Conservation (phyloP, 2,888 invertebrate species). For the Agriopis leucophaearia region DNA sequence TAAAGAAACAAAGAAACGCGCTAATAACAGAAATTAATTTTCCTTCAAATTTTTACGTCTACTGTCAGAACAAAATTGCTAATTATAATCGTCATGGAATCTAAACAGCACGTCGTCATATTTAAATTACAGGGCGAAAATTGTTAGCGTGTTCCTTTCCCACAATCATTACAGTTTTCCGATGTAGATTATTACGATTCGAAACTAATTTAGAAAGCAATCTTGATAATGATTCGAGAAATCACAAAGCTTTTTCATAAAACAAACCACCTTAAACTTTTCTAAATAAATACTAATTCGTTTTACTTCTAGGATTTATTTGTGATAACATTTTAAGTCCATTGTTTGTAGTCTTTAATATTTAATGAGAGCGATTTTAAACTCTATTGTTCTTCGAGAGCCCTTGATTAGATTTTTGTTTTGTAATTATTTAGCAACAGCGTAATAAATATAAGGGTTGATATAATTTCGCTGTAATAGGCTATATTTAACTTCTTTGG, state of each 20-base stretch:
- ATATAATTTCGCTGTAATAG: conserved; percentile 38
- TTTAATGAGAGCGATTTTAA: conserved; percentile 13
- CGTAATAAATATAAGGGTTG: conserved; percentile 28
- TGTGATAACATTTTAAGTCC: neutral
- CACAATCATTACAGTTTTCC: conserved; percentile 35
- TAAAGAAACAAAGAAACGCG: conserved; percentile 1
- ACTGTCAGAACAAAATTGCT: conserved; percentile 13
- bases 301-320: neutral
- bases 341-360: conserved; percentile 6
- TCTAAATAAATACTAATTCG: neutral
- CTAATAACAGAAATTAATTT: conserved; percentile 16
- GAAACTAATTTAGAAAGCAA: conserved; percentile 44
- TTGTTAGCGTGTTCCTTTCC: conserved; percentile 41
- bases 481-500: conserved; percentile 42
- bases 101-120: conserved; percentile 9
- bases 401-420: conserved; percentile 33
- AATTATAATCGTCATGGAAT: conserved; percentile 13
- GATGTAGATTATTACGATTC: conserved; percentile 43
- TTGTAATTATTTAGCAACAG: conserved; percentile 26
- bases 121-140: conserved; percentile 14
- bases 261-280: conserved; percentile 2
- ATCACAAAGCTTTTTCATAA: conserved; percentile 33
- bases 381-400: conserved; percentile 13
- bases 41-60: conserved; percentile 13
- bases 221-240: conserved; percentile 43